Evolutionary conservation across 2,113 vertebrate species (phyloP).

Genomic region (Fregetta grallaria): DNA sequence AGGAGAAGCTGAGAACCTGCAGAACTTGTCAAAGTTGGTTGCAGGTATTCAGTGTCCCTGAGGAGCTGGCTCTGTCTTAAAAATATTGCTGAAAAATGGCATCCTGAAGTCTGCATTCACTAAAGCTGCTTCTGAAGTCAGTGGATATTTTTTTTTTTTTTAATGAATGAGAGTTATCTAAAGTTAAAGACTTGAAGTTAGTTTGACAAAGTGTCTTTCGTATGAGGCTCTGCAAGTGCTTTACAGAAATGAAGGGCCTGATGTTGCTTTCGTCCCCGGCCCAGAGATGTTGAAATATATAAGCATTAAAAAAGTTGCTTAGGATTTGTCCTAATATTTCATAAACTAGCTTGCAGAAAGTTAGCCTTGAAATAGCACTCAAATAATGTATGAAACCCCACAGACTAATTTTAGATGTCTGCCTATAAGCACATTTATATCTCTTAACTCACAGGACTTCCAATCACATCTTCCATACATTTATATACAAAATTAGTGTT

Average conservation of each 20-base stretch:
- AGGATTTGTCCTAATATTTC: neutral
- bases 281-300: neutral
- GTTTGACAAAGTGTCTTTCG: neutral
- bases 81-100: neutral
- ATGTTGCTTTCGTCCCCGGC: neutral
- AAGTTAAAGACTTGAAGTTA: neutral
- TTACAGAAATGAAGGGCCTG: neutral
- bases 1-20: neutral
- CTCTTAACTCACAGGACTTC: neutral
- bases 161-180: neutral
- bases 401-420: neutral
- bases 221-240: neutral
- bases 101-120: neutral
- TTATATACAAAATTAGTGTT: neutral
- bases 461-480: neutral
- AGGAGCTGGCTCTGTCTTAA: neutral
- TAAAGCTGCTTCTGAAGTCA: neutral
- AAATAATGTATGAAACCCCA: neutral
- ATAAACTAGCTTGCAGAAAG: neutral
- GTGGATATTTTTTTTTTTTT: neutral
- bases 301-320: neutral
- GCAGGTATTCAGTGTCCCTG: neutral
- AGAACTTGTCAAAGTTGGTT: neutral
- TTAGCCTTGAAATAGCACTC: neutral
- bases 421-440: neutral